Percentiles rank a stretch among this genome's conserved stretches.
These are phyloP conservation scores for Albula glossodonta DNA, from an alignment of 2,113 vertebrate species.

Conservation along the genomic window DNA sequence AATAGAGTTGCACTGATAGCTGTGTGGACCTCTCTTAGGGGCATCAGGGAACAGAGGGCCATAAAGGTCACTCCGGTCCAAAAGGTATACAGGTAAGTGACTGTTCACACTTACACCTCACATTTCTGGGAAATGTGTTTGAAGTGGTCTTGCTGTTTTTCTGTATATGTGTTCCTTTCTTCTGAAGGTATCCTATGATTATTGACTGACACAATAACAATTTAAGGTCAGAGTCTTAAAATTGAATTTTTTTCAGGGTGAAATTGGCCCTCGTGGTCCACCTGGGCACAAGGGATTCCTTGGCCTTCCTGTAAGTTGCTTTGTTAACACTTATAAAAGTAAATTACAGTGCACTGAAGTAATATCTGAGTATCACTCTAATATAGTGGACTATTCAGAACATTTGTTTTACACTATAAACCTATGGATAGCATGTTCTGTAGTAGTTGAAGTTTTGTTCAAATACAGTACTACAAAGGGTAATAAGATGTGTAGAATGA, in stretches of 20 bases:
- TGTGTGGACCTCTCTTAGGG: constrained; percentile 52
- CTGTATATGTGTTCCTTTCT: not conserved
- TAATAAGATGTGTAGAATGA: too few relatives aligned
- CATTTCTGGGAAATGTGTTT: not conserved
- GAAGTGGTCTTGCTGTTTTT: not conserved
- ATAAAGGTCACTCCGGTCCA: constrained; percentile 53
- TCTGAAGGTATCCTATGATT: not conserved
- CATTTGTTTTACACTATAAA: not conserved
- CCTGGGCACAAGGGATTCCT: constrained; percentile 49
- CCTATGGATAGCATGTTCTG: not conserved
- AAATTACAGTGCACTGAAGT: not conserved
- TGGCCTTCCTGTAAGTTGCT: constrained; percentile 61
- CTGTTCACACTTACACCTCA: not conserved
- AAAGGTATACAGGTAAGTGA: constrained; percentile 60
- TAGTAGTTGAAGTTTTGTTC: not conserved
- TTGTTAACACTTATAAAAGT: not conserved
- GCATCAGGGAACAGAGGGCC: constrained; percentile 54
- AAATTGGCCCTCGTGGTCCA: constrained; percentile 56
- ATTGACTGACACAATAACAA: not conserved
- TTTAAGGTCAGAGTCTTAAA: not conserved
- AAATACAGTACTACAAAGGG: too few relatives aligned
- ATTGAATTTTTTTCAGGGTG: constrained; percentile 54
- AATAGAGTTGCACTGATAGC: not conserved
- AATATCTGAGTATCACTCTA: not conserved
- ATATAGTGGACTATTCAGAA: not conserved